Percentiles rank a stretch among this genome's conserved stretches.
These are phyloP conservation scores for Acropora tenuis DNA, from an alignment of 64 coral and sea anemone genomes.

Conservation along the genomic window DNA sequence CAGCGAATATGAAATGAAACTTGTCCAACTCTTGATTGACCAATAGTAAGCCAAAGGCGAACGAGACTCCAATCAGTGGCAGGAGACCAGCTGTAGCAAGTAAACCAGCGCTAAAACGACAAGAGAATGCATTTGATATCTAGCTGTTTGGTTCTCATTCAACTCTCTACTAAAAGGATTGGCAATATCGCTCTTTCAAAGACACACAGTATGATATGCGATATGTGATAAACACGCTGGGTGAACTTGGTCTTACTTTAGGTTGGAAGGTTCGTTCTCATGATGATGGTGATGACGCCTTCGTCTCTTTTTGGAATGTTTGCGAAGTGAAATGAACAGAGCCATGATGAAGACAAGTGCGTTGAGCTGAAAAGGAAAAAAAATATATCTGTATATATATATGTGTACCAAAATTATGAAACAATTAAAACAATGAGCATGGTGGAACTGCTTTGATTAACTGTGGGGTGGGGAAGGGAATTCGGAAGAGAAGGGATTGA, in stretches of 20 bases:
- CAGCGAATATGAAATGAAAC: slow-evolving; percentile 93
- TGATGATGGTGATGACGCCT: slow-evolving; percentile 74
- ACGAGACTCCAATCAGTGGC: slow-evolving; percentile 75
- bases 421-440: no score
- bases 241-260: slow-evolving; percentile 56
- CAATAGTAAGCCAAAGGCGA: slow-evolving; percentile 86
- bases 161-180: background rate
- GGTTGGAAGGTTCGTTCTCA: slow-evolving; percentile 45
- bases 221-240: background rate
- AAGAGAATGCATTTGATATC: background rate
- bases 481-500: no score
- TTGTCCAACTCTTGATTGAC: slow-evolving; percentile 83
- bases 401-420: no score
- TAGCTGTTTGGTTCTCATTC: background rate
- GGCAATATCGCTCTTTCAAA: no score
- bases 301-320: slow-evolving; percentile 75
- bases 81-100: slow-evolving; percentile 75
- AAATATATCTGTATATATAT: background rate
- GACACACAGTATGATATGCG: no score
- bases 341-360: slow-evolving; percentile 90
- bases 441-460: no score
- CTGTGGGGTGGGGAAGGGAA: no score
- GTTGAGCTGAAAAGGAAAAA: slow-evolving; percentile 65
- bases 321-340: slow-evolving; percentile 66
- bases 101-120: slow-evolving; percentile 63